A percentile compares a stretch with the other conserved stretches of the same genome.
Conservation (phyloP, 2,888 invertebrate genomes). For the Trachelus troglodyta region DNA sequence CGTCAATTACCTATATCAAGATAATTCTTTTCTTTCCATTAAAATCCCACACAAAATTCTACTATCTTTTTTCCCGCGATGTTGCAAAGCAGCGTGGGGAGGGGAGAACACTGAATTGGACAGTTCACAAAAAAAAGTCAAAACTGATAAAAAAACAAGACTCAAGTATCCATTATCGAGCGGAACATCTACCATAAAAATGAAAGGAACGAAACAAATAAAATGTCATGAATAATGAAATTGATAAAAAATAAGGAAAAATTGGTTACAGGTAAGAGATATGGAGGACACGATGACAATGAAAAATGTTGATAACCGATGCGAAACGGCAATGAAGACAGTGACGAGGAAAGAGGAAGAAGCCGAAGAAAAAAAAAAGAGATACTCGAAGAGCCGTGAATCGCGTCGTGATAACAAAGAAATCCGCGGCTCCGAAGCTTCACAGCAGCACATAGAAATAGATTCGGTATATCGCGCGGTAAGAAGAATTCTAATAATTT, state of each 20-base stretch:
- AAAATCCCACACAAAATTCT: neutral
- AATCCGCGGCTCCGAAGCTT: no score
- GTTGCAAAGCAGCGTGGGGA: neutral
- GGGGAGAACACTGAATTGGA: neutral
- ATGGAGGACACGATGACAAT: neutral
- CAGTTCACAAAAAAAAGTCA: no score
- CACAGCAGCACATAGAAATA: neutral
- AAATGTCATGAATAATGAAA: neutral
- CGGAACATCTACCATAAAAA: neutral
- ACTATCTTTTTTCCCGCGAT: neutral
- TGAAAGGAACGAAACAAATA: neutral
- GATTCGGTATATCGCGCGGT: slow-evolving; percentile 27
- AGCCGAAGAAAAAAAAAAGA: neutral
- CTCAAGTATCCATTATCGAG: neutral
- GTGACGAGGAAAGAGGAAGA: neutral
- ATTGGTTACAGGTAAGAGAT: neutral
- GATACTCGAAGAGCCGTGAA: neutral
- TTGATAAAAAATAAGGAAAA: neutral
- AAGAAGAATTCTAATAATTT: slow-evolving; percentile 55
- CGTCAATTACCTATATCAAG: no score
- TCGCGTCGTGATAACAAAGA: neutral
- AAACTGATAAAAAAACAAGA: neutral
- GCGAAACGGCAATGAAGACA: neutral
- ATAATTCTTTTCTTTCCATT: no score
- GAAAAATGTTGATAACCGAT: neutral